phyloP scores from a whole-genome alignment of 2,888 invertebrate species.

The Lissonota sp. region DNA sequence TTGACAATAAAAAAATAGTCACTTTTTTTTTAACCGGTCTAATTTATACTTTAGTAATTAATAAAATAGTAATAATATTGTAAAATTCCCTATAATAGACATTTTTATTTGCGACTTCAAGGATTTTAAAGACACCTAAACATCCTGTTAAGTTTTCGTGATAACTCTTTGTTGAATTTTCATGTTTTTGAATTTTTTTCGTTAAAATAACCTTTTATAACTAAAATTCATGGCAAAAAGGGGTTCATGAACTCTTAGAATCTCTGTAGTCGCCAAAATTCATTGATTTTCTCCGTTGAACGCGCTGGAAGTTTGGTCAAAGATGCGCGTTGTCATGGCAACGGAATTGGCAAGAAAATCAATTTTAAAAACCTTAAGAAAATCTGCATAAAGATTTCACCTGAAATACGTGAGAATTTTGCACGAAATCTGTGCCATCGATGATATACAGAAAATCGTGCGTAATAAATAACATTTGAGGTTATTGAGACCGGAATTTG shows the following conservation, averaged over 20 bases:
- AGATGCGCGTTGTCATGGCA: slow-evolving; percentile 53
- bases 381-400: background rate
- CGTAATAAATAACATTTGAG: slow-evolving; percentile 14
- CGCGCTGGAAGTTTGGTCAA: slow-evolving; percentile 51
- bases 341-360: slow-evolving; percentile 10
- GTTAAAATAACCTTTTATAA: too few species aligned
- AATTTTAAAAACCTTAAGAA: background rate
- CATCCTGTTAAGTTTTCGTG: too few species aligned
- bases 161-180: background rate
- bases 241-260: background rate
- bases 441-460: slow-evolving; percentile 9
- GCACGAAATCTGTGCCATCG: background rate
- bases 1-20: too few species aligned
- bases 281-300: background rate
- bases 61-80: too few species aligned
- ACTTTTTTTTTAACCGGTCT: too few species aligned
- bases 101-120: too few species aligned
- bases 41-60: too few species aligned
- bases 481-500: slow-evolving; percentile 28
- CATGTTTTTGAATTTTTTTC: background rate
- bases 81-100: too few species aligned
- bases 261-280: background rate
- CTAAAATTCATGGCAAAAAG: background rate
- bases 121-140: too few species aligned
- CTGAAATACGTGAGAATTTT: slow-evolving; percentile 22